Conservation (phyloP, 2,797 vertebrate species). For the Crocodylus rhombifer region DNA sequence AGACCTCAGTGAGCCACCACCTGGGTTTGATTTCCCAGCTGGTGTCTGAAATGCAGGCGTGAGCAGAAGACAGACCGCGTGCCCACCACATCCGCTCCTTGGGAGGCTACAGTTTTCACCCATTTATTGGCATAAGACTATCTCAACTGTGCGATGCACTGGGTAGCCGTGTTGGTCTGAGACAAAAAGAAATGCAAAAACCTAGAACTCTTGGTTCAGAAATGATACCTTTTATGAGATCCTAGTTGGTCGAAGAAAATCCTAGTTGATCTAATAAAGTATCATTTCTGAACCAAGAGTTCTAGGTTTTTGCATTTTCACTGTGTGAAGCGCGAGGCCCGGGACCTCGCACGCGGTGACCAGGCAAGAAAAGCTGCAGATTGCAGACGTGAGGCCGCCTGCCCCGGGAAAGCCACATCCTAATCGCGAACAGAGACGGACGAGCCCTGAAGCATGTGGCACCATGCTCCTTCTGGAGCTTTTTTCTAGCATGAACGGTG, state of each 20-base stretch:
- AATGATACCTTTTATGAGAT: too few species aligned
- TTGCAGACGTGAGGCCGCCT: neutral
- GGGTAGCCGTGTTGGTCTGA: too few species aligned
- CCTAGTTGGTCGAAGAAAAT: too few species aligned
- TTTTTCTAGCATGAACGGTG: neutral
- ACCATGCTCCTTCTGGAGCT: neutral
- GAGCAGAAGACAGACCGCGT: neutral
- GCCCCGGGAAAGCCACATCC: neutral
- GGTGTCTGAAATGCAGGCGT: neutral
- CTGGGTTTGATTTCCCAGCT: neutral
- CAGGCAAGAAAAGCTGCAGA: neutral
- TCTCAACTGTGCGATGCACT: neutral
- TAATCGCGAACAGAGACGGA: neutral
- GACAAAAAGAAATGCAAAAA: too few species aligned
- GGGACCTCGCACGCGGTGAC: neutral
- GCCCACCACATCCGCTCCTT: neutral
- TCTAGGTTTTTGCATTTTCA: too few species aligned
- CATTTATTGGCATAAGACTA: neutral
- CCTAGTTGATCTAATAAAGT: too few species aligned
- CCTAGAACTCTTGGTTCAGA: too few species aligned
- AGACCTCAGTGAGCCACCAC: neutral
- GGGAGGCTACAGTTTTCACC: neutral
- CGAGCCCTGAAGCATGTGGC: neutral
- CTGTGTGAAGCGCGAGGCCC: too few species aligned
- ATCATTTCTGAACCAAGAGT: too few species aligned